These are phyloP conservation scores for Andrena minutula DNA, from an alignment of 2,888 invertebrate genomes.

Conservation along the genomic window DNA sequence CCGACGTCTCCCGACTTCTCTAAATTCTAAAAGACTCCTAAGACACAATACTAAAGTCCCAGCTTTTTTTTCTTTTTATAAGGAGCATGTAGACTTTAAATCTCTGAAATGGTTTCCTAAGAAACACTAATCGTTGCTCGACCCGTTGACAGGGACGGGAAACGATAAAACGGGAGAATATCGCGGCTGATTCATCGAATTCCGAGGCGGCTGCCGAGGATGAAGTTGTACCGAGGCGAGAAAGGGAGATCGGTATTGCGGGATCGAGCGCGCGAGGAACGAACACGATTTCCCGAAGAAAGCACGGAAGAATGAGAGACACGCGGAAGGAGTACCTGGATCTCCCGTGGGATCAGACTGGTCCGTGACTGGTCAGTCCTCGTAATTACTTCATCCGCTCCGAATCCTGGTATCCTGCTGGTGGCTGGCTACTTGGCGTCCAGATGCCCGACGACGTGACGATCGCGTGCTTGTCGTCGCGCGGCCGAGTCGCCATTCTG, in stretches of 20 bases:
- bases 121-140: constrained; percentile 6
- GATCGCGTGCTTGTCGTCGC: constrained; percentile 44
- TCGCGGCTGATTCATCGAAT: constrained; percentile 45
- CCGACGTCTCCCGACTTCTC: not conserved
- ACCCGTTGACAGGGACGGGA: not conserved
- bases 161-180: constrained; percentile 1
- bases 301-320: constrained; percentile 58
- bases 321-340: constrained; percentile 69
- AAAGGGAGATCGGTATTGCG: constrained; percentile 35
- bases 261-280: constrained; percentile 38
- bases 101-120: not conserved
- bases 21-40: not conserved
- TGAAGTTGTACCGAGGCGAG: constrained; percentile 51
- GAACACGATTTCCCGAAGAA: constrained; percentile 45
- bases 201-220: constrained; percentile 31
- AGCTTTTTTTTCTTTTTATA: too few relatives aligned
- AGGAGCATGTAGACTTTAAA: too few relatives aligned
- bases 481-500: constrained; percentile 63
- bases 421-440: constrained; percentile 49
- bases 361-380: constrained; percentile 64
- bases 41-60: not conserved
- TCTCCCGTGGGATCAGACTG: constrained; percentile 68
- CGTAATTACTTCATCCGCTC: constrained; percentile 71
- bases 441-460: constrained; percentile 46
- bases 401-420: constrained; percentile 64